Evolutionary conservation across 2,113 vertebrate species (phyloP), one percentile per base, ranked within the genome.

Genomic region (Tauraco erythrolophus): DNA sequence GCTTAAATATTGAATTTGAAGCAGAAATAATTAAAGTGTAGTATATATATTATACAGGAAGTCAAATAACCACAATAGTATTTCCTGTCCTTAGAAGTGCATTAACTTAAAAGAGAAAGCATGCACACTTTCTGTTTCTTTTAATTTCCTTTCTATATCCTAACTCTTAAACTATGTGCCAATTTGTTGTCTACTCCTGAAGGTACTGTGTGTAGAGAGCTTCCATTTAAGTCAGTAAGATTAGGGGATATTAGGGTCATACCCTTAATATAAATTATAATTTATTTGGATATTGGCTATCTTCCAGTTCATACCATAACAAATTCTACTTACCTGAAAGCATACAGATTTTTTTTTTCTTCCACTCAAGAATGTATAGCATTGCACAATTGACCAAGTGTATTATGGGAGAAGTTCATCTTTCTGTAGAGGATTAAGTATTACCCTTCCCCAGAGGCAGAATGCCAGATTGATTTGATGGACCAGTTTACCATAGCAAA

Each of bases 1-100:
- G 79, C 48, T 75, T 92, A 96, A 93, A 84, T 95, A 96, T 91
- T 94, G 95, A 86, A 91, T 91, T 94, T 92, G 88, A 92, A 94
- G 88, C 80, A 91, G 60, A 88, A 96, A 97, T 92, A 93, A 95
- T 93, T 95, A 62, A 91, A 94, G 68, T 60, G 10, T 78, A 84
- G 43, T 81, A 91, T 81, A 82, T 92, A 28, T 77, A 90, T 91
- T 86, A 90, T 54, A 92, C 60, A 93, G 94, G 92, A 95, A 92
- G 88, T 89, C 65, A 91, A 93, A 95, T 79, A 95, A 78, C 91
- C 81, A 61, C 77, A 72, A 8, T 62, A 89, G 77, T 94, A 51
- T 79, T 70, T 95, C 93, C 92, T 96, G 81, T 95, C 88, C 83
- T 93, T 94, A 87, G 69, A 79, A 84, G 56, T 68, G 33, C 92